phyloP scores from a whole-genome alignment of 1,140 invertebrate genomes.

The Homalodisca vitripennis region DNA sequence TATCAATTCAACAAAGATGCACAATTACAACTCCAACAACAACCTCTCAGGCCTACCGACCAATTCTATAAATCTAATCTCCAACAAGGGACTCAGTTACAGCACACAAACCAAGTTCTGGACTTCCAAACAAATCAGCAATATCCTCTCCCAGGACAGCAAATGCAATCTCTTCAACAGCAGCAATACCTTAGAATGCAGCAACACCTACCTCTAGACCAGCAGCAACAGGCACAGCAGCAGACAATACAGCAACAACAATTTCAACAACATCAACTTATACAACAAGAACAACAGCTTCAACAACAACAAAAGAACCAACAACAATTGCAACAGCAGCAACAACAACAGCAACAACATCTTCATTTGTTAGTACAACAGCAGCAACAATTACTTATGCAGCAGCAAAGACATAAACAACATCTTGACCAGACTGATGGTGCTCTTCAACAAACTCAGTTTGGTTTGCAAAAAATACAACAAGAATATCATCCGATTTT shows the following conservation, averaged over 20 bases:
- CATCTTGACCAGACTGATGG: slow-evolving; percentile 30
- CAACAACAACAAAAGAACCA: slow-evolving; percentile 41
- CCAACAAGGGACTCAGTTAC: not conserved
- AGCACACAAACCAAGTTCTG: not conserved
- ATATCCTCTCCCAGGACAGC: slow-evolving; percentile 13
- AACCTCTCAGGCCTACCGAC: not conserved
- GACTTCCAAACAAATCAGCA: slow-evolving; percentile 12
- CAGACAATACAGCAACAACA: slow-evolving; percentile 22
- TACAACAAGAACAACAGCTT: slow-evolving; percentile 37
- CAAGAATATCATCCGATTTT: slow-evolving; percentile 41
- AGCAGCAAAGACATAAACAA: slow-evolving; percentile 36
- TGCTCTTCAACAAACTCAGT: slow-evolving; percentile 38
- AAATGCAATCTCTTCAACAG: not conserved
- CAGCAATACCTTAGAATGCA: slow-evolving; percentile 22
- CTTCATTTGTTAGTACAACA: slow-evolving; percentile 36
- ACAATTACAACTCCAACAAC: slow-evolving; percentile 26
- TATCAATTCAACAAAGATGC: slow-evolving; percentile 18
- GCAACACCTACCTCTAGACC: slow-evolving; percentile 17
- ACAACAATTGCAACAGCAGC: slow-evolving; percentile 40
- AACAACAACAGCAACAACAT: slow-evolving; percentile 38
- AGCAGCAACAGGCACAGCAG: slow-evolving; percentile 26
- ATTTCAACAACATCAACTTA: slow-evolving; percentile 15
- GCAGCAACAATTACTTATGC: slow-evolving; percentile 35
- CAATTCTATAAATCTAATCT: not conserved
- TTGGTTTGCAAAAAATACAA: slow-evolving; percentile 33